A percentile compares a stretch with the other conserved stretches of the same genome.
Conservation (phyloP, 2,888 invertebrate species). For the Ecdyonurus torrentis region DNA sequence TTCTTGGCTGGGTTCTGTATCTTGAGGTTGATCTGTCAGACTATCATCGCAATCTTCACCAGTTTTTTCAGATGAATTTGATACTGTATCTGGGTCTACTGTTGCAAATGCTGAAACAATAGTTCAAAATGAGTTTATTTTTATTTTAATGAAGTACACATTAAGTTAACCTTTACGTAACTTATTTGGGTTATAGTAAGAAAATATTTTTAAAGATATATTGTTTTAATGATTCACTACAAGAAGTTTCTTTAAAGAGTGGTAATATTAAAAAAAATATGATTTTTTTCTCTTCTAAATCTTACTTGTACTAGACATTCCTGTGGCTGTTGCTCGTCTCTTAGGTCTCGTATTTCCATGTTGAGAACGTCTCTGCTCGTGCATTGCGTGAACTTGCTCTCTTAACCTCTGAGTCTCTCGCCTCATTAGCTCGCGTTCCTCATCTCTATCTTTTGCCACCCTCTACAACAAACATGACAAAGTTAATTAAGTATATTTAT, state of each 20-base stretch:
- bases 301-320: neutral
- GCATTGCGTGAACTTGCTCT: constrained; percentile 45
- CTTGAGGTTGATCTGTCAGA: neutral
- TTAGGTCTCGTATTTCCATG: neutral
- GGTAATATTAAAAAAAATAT: too few species aligned
- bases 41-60: neutral
- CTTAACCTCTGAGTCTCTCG: constrained; percentile 52
- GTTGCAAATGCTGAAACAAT: neutral
- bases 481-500: neutral
- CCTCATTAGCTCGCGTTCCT: constrained; percentile 53
- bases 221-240: too few species aligned
- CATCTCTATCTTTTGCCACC: constrained; percentile 55
- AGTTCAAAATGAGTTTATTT: too few species aligned
- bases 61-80: neutral
- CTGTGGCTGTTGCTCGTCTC: neutral
- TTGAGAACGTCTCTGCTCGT: neutral
- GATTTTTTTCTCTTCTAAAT: neutral
- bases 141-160: too few species aligned
- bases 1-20: neutral
- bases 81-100: neutral
- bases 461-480: constrained; percentile 32
- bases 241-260: too few species aligned
- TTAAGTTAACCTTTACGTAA: too few species aligned
- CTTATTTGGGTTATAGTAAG: too few species aligned
- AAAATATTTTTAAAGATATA: too few species aligned